Base-by-base conservation (phyloP, 2,888 invertebrate genomes). In the Amphipyra tragopoginis region DNA sequence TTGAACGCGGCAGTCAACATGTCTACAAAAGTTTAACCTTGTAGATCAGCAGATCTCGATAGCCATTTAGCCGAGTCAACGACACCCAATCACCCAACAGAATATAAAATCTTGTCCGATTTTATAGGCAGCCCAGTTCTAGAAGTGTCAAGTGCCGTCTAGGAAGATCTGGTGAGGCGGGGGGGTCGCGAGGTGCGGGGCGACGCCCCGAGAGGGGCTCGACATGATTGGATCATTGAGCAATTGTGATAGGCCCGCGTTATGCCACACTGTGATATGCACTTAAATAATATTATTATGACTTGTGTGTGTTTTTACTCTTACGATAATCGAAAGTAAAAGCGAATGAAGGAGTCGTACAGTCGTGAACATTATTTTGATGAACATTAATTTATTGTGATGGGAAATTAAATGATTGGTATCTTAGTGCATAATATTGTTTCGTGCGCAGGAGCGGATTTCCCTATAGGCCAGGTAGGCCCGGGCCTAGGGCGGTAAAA, bases 151-250 rank as follows among this genome's bases (percentile, higher is more conserved):
- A 80, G 81, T 77, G 70, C 60, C 64, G 64, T 29, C 67, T 68
- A 64, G 57, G 54, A 54, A 56, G 54, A 64, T 52, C 40, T 63
- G 49, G 66, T 43, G 67, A 53, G 48, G 52, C 45, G 58, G 51
- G 50, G n/a, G 57, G 52, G 58, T 55, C 57, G 57, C 13, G n/a
- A 38, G 21, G 58, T 21, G 54, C 47, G 57, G 61, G 58, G 54
- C 13, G 56, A 10, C 60, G 66, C 62, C 72, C 50, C 67, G 79
- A 75, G 69, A 52, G 64, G 72, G 62, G 61, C 26, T 10, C 81
- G 78, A 80, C 42, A 57, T 88, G 89, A 92, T 93, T 93, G 91
- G 87, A 88, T 90, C 89, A 93, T 92, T 93, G 90, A 82, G 81
- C 88, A 93, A 91, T 92, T 92, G 88, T 81, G 76, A 71, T 81